Evolutionary conservation across 2,797 vertebrate species (phyloP), one percentile per base, ranked within the genome.

Genomic region (Emys orbicularis): DNA sequence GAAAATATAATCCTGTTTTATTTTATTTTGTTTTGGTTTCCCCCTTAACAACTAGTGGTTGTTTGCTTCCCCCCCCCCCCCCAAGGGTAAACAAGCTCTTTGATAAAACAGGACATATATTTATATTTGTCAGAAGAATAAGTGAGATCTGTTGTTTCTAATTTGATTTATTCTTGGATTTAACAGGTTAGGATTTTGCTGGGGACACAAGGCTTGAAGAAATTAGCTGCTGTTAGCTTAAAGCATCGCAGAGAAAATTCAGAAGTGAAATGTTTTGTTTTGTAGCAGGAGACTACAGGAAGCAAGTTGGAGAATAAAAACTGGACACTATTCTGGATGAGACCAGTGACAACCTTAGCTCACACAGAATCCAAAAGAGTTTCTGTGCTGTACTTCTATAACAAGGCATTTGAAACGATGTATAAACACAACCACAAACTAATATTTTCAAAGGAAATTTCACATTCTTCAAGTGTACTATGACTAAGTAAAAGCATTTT

Each of bases 161-260:
- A 76, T 27, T 9, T 89, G 27, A 72, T 15, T 85, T 53, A 7
- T 59, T 59, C 29, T 85, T 81, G n/a, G 19, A 57, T 81, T 47
- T 74, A 59, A 61, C 15, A 37, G 74, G 47, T 79, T 25, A 79
- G 52, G 11, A 79, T 53, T 92, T 95, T 88, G 68, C 72, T 79
- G 74, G 50, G 56, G 88, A 87, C 88, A 79, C 59, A 41, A 84
- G 89, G 94, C 54, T 56, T 81, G 65, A 90, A 94, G 77, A 93
- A 87, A 86, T 54, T 49, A 86, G 54, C 31, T 74, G 41, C 52
- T 37, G 12, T 34, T 50, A 59, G 72, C 72, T 57, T 13, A 94
- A 53, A 4, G 13, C 9, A 86, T 27, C 16, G 5, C 87, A 59
- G 27, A 21, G 49, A 86, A 93, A 91, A n/a, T 50, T 87, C 27